Conservation (phyloP, 1,140 invertebrate species). For the Drosophila subpulchrella region DNA sequence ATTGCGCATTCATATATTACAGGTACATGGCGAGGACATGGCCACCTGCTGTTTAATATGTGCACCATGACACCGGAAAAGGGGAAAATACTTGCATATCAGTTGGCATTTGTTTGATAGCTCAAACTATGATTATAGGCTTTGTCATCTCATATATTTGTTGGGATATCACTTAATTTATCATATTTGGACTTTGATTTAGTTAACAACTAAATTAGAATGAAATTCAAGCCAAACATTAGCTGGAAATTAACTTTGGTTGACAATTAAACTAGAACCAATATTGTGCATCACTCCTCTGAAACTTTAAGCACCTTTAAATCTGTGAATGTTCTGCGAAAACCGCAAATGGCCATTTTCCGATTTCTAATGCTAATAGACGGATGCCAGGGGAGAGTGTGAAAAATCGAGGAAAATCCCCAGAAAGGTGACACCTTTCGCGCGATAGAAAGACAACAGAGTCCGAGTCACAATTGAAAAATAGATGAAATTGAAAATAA, state of each 20-base stretch:
- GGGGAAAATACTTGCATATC: background rate
- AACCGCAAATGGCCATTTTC: background rate
- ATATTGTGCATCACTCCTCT: no score
- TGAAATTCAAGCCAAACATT: no score
- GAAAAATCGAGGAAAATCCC: constrained; percentile 25
- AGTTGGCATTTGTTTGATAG: background rate
- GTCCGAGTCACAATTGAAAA: constrained; percentile 12
- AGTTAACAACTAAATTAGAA: no score
- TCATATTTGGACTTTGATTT: no score
- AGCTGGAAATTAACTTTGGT: no score
- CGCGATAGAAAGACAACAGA: constrained; percentile 35
- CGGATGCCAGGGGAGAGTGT: background rate
- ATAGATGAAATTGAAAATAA: constrained; percentile 60
- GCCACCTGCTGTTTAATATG: constrained; percentile 35
- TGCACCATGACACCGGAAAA: background rate
- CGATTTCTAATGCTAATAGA: constrained; percentile 34
- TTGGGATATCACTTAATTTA: background rate
- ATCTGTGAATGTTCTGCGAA: no score
- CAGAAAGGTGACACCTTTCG: constrained; percentile 28
- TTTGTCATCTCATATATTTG: background rate
- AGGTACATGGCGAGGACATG: constrained; percentile 1
- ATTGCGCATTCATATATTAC: constrained; percentile 42
- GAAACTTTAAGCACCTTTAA: no score
- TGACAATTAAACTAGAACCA: no score
- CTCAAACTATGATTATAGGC: background rate